Percentiles rank a stretch among this genome's conserved stretches.
Evolutionary conservation across 2,797 vertebrate genomes (phyloP).

Genomic region (Micromesistius poutassou): DNA sequence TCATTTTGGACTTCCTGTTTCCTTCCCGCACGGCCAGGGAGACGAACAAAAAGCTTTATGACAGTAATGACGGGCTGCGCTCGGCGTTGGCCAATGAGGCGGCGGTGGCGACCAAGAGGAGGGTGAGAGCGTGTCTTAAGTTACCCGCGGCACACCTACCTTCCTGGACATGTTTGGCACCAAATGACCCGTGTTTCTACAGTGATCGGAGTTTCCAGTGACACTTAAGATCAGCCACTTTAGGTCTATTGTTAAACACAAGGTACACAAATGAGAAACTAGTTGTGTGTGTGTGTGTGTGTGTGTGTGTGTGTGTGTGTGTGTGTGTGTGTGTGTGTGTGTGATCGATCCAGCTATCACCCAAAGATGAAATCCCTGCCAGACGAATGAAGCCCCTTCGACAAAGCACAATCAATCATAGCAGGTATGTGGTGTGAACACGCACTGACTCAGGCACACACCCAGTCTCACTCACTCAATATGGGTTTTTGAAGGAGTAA

Average conservation of each 20-base stretch:
- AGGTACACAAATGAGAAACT: not conserved
- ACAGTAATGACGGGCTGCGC: conserved; percentile 71
- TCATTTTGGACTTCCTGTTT: conserved; percentile 4
- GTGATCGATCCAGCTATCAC: conserved; percentile 50
- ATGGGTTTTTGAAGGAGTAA: too few relatives aligned
- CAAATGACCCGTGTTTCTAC: not conserved
- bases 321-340: too few relatives aligned
- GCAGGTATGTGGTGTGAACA: conserved; percentile 45
- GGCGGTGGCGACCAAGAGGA: conserved; percentile 43
- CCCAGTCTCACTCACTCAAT: not conserved
- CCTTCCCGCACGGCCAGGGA: conserved; percentile 52
- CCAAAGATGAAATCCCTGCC: conserved; percentile 53
- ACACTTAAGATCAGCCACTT: not conserved
- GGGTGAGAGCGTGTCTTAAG: conserved; percentile 47
- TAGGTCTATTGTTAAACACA: not conserved
- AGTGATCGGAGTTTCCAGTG: not conserved
- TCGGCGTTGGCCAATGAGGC: conserved; percentile 56
- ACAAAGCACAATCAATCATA: conserved; percentile 65
- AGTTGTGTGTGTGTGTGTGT: not conserved
- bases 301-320: too few relatives aligned
- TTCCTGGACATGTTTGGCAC: not conserved
- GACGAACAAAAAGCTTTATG: conserved; percentile 72
- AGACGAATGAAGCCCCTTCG: conserved; percentile 64
- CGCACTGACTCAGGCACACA: not conserved
- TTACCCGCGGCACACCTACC: not conserved